Evolutionary conservation across 2,797 vertebrate species (phyloP).

Genomic region (Carcharodon carcharias): DNA sequence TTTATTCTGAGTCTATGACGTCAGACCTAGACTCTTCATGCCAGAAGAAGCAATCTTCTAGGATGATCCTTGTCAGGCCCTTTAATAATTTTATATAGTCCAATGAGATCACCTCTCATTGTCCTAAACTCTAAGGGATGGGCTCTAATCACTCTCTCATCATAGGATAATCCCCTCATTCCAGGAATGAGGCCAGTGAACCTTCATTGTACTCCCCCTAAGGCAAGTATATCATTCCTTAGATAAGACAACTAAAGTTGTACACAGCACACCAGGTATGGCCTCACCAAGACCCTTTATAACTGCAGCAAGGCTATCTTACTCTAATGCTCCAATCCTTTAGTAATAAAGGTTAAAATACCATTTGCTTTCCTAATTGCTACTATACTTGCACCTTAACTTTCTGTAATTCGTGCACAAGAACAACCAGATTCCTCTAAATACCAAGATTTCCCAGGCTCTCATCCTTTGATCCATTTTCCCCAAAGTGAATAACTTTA

Average conservation of each 20-base stretch:
- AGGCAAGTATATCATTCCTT: background rate
- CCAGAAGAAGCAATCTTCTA: no score
- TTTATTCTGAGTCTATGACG: background rate
- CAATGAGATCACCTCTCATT: no score
- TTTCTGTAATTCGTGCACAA: background rate
- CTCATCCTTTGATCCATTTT: background rate
- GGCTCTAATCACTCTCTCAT: no score
- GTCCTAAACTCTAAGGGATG: no score
- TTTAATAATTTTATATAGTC: no score
- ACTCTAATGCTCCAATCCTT: background rate
- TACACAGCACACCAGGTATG: no score
- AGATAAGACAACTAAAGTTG: background rate
- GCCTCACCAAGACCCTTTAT: background rate
- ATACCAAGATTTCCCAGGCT: no score
- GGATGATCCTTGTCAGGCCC: no score
- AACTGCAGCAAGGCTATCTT: background rate
- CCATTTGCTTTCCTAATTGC: background rate
- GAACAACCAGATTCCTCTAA: background rate
- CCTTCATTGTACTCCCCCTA: no score
- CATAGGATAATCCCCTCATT: no score
- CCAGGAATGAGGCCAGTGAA: no score
- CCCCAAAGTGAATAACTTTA: background rate
- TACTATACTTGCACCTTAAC: background rate
- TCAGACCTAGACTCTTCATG: background rate
- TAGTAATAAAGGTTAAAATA: background rate